These are phyloP conservation scores for Synanceia verrucosa DNA, from an alignment of 2,797 vertebrate genomes.

Conservation along the genomic window DNA sequence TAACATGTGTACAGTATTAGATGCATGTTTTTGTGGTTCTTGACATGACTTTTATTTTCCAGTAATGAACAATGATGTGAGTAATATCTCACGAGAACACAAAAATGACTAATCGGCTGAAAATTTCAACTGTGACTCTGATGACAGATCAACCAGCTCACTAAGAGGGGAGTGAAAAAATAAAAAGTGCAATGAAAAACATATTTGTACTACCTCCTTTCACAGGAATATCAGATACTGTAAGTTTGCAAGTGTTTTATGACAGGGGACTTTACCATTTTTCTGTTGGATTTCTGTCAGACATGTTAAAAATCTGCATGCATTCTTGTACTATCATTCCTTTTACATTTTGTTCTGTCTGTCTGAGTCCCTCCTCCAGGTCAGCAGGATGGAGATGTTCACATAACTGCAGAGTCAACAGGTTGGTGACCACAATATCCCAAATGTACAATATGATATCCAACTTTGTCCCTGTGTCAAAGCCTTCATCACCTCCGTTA, in stretches of 20 bases:
- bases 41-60: conserved; percentile 4
- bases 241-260: background rate
- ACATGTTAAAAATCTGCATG: background rate
- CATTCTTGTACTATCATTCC: background rate
- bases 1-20: background rate
- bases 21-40: background rate
- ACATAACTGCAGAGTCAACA: background rate
- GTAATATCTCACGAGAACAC: background rate
- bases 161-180: background rate
- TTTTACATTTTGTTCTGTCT: background rate
- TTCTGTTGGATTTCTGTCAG: background rate
- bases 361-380: conserved; percentile 2
- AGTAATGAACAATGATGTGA: conserved; percentile 13
- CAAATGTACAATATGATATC: too few species aligned
- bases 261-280: background rate
- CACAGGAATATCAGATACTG: background rate
- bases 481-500: background rate
- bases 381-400: background rate
- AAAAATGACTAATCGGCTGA: conserved; percentile 10
- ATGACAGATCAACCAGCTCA: background rate
- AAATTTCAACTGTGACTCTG: background rate
- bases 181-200: background rate
- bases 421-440: background rate
- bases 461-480: background rate
- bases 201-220: background rate